These are phyloP conservation scores for Neopipo cinnamomea DNA, from an alignment of 2,113 vertebrate species.

Conservation along the genomic window DNA sequence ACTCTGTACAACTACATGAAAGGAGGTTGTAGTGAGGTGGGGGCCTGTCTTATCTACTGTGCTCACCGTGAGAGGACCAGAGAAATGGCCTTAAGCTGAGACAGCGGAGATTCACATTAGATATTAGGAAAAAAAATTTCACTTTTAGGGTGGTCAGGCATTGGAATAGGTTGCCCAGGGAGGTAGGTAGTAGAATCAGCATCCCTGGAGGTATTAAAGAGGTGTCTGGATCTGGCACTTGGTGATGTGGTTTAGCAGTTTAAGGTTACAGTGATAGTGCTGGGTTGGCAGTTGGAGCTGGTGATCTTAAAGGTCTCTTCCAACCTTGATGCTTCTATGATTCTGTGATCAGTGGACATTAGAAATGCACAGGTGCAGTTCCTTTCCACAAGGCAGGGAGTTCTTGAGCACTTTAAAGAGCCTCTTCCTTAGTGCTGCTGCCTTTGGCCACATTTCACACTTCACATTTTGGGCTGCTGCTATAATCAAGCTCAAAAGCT, in stretches of 20 bases:
- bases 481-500: neutral
- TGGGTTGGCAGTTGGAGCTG: neutral
- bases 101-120: neutral
- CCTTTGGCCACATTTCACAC: neutral
- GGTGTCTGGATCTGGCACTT: neutral
- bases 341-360: neutral
- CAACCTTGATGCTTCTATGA: neutral
- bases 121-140: neutral
- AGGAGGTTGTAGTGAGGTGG: neutral
- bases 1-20: neutral
- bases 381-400: fast-evolving
- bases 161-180: neutral
- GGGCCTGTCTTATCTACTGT: neutral
- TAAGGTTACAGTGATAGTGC: neutral
- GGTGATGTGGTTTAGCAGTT: neutral
- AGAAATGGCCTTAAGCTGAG: neutral
- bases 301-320: neutral
- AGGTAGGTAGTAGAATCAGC: neutral
- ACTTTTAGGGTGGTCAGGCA: neutral
- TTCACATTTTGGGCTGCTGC: neutral
- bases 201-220: neutral
- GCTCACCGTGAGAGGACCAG: neutral
- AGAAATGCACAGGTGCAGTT: neutral
- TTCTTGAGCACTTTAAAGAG: neutral
- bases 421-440: neutral